These are phyloP conservation scores for Sebastes trivittatus DNA, from an alignment of 2,797 vertebrate genomes.

Conservation along the genomic window DNA sequence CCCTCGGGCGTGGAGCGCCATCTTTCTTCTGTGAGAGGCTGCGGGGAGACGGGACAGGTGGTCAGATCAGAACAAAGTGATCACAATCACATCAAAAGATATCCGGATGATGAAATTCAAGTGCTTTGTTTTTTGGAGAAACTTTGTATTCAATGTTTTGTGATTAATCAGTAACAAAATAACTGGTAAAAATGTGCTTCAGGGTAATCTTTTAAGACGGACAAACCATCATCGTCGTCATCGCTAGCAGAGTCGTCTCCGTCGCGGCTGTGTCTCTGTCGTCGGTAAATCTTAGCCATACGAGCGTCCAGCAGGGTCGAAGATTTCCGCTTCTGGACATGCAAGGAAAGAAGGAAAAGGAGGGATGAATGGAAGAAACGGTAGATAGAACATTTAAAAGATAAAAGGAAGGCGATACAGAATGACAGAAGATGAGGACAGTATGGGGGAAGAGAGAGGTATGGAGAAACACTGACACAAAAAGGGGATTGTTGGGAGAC, in stretches of 20 bases:
- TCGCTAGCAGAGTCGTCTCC: conserved; percentile 80
- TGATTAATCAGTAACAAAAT: not conserved
- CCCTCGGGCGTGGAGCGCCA: conserved; percentile 70
- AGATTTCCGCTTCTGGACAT: conserved; percentile 80
- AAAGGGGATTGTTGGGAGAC: not conserved
- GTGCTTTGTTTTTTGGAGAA: not conserved
- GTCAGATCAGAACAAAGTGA: not conserved
- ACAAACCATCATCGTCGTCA: conserved; percentile 72
- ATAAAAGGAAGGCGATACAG: not conserved
- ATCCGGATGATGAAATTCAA: not conserved
- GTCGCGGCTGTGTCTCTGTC: conserved; percentile 79
- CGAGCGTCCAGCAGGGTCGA: conserved; percentile 79
- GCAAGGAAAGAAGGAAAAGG: not conserved
- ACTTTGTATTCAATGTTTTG: not conserved
- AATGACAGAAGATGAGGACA: not conserved
- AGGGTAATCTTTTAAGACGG: not conserved
- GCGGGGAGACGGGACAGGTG: not conserved
- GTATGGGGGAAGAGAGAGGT: too few species aligned
- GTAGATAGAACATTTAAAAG: not conserved
- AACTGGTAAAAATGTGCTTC: not conserved
- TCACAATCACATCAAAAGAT: not conserved
- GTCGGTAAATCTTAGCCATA: conserved; percentile 81
- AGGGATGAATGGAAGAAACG: not conserved
- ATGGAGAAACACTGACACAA: not conserved
- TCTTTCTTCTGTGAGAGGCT: conserved; percentile 71